Evolutionary conservation across 2,888 invertebrate species (phyloP).

Genomic region (Tethea ocularis): DNA sequence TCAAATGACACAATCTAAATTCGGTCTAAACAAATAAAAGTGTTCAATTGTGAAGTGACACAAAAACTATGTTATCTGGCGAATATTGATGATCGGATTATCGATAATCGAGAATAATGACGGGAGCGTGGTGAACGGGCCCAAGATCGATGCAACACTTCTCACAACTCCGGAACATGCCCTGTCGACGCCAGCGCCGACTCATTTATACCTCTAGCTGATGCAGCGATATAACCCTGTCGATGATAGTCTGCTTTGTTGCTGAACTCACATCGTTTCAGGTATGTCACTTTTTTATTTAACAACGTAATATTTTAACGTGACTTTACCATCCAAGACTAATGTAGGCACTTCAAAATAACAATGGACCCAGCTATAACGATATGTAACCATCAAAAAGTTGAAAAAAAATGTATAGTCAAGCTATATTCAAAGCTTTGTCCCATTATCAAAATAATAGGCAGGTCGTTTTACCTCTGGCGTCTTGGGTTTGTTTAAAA

Average conservation of each 20-base stretch:
- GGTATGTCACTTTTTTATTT: slow-evolving; percentile 56
- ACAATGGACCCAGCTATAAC: slow-evolving; percentile 44
- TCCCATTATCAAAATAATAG: slow-evolving; percentile 70
- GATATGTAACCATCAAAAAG: slow-evolving; percentile 44
- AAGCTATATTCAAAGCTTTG: slow-evolving; percentile 63
- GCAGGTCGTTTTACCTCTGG: slow-evolving; percentile 56
- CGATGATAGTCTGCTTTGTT: slow-evolving; percentile 83
- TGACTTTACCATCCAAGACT: slow-evolving; percentile 28
- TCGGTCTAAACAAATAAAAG: slow-evolving; percentile 26
- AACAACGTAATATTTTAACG: slow-evolving; percentile 14
- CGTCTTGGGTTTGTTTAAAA: slow-evolving; percentile 52
- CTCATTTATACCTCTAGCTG: slow-evolving; percentile 70
- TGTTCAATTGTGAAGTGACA: slow-evolving; percentile 58
- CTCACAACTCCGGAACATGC: slow-evolving; percentile 58
- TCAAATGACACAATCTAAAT: not conserved
- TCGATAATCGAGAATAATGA: slow-evolving; percentile 36
- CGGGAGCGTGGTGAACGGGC: slow-evolving; percentile 45
- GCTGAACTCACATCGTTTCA: slow-evolving; percentile 81
- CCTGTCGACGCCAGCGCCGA: slow-evolving; percentile 77
- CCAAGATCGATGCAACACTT: slow-evolving; percentile 54
- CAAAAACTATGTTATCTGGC: slow-evolving; percentile 51
- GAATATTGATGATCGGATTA: slow-evolving; percentile 38
- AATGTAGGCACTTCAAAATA: slow-evolving; percentile 37
- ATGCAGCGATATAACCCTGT: slow-evolving; percentile 75
- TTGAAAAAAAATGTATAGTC: slow-evolving; percentile 42